These are phyloP conservation scores for Microplitis mediator DNA, from an alignment of 1,140 invertebrate genomes.

Conservation along the genomic window DNA sequence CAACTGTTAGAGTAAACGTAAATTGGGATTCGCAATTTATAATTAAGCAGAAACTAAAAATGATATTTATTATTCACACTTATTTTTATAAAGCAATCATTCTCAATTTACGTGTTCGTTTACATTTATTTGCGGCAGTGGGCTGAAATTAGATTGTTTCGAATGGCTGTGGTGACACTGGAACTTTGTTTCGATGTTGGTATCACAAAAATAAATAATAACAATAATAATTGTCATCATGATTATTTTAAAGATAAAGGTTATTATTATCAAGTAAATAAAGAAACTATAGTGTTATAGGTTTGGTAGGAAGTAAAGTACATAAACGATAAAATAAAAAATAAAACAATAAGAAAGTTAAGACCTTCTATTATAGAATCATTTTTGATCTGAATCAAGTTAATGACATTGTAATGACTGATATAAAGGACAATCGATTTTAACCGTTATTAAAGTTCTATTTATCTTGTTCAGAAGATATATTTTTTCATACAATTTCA, in stretches of 20 bases:
- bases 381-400: not conserved
- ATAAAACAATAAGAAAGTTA: too few relatives aligned
- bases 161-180: too few relatives aligned
- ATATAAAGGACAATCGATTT: slow-evolving; percentile 1
- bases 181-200: not conserved
- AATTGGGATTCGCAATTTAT: too few relatives aligned
- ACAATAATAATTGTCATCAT: not conserved
- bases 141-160: too few relatives aligned
- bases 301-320: not conserved
- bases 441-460: not conserved
- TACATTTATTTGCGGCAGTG: too few relatives aligned
- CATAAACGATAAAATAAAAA: not conserved
- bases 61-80: too few relatives aligned
- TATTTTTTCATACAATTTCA: not conserved
- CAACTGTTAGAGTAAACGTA: too few relatives aligned
- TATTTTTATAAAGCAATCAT: too few relatives aligned
- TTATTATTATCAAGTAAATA: not conserved
- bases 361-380: too few relatives aligned
- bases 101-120: too few relatives aligned
- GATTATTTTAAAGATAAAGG: not conserved
- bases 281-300: not conserved
- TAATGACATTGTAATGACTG: not conserved
- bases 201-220: not conserved
- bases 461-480: not conserved
- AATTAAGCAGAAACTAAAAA: too few relatives aligned